Base-by-base conservation (phyloP, 2,888 invertebrate species). In the Baccha elongata region DNA sequence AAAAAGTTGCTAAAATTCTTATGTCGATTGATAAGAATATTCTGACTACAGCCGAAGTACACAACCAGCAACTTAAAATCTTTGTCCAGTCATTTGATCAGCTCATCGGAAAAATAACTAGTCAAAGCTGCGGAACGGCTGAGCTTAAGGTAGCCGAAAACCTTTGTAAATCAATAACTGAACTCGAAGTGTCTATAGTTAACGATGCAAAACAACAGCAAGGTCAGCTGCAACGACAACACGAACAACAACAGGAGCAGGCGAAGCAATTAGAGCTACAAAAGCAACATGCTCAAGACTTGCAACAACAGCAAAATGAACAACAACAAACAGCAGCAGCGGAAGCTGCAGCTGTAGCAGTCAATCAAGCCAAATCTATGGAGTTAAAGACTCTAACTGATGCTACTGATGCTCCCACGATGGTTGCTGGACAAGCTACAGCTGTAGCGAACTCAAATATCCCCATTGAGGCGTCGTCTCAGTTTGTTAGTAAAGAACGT, bases 141-240 rank as follows among this genome's bases (percentile, higher is more conserved):
- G 93, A 93, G 87, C 91, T 93, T 0, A 91, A 92, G 85, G 91
- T 92, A 85, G 93, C 93, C n/a, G 92, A 92, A 83, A 89, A 91
- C 75, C 88, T 92, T 46, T 89, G 91, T 71, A 85, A 88, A 79
- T 90, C 91, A 26, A 88, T 91, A 67, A 92, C 92, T 80, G 92
- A 92, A 84, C 87, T 93, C 23, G 91, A 89, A 21, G 89, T 89
- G 37, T 86, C 86, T 62, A 80, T 85, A 81, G 29, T 88, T 85
- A 85, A 88, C 88, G 86, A 80, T 7, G 71, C 72, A 50, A 76
- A 76, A 35, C 67, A 84, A 23, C 84, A 72, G n/a, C 75, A 72
- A 17, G 62, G 69, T n/a, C 58, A 72, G 15, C 21, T 74, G 11
- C 81, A 74, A 13, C 21, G 67, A 7, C 68, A 74, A 21, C 83